Conservation (phyloP, 2,797 vertebrate genomes). For the Oreochromis mossambicus region DNA sequence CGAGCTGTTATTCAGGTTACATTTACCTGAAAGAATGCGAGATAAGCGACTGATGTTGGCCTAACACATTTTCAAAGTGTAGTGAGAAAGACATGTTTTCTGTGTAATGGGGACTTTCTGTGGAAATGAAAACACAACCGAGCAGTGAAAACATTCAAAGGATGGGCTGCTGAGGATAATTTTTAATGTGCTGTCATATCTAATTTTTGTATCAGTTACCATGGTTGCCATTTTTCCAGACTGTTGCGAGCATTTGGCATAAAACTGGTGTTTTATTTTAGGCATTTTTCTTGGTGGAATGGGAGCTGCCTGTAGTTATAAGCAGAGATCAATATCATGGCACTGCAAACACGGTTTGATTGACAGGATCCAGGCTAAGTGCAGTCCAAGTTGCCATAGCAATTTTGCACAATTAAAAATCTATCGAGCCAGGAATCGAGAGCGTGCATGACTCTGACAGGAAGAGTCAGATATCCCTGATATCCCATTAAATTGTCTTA, state of each 20-base stretch:
- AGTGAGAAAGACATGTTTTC: neutral
- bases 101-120: neutral
- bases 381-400: neutral
- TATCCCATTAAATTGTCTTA: neutral
- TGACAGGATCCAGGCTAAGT: neutral
- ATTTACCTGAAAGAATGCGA: neutral
- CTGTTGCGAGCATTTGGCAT: neutral
- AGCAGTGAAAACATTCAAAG: neutral
- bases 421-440: neutral
- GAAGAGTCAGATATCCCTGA: neutral
- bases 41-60: neutral
- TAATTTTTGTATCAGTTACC: neutral
- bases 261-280: neutral
- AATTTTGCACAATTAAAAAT: slow-evolving; percentile 3
- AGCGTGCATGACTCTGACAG: neutral
- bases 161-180: neutral
- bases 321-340: neutral
- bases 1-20: neutral
- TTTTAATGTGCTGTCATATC: neutral
- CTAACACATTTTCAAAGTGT: neutral
- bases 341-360: neutral
- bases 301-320: neutral
- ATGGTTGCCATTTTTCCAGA: neutral
- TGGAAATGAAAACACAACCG: neutral
- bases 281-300: neutral